Base-by-base conservation (phyloP, 2,797 vertebrate genomes). In the Microhierax caerulescens region DNA sequence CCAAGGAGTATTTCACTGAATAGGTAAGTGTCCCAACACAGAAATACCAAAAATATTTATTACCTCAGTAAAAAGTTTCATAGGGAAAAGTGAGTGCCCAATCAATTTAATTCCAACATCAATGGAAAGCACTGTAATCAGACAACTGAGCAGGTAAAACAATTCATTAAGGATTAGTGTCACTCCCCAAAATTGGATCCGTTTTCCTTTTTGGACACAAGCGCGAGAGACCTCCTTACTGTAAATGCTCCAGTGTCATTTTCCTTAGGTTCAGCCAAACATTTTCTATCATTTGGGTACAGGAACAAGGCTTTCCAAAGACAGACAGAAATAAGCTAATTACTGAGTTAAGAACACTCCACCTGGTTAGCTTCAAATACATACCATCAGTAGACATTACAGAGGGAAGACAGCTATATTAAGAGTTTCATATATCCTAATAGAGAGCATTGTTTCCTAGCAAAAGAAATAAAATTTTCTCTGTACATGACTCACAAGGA, bases 21-120 rank as follows among this genome's bases (percentile, higher is more conserved):
- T 16, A 61, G 7, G 7, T 47, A 45, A 70, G 36, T 19, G 24
- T 43, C 56, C 15, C 43, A 81, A 63, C 23, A 48, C 0, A 41
- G 43, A 77, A 85, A 81, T 16, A 41, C 6, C 20, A 48, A 50
- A 65, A 72, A 30, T 50, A 81, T 14, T 34, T 82, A 50, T 50
- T 32, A 45, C 16, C 27, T 53, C 20, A 57, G 53, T 61, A 67
- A 60, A 67, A 6, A 1, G 2, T 50, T 60, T 51, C 8, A 70
- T n/a, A 56, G 0, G 1, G 30, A 28, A 59, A 72, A 67, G 12
- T 1, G 3, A 77, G 15, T 24, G 7, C 16, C 25, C n/a, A 65
- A 65, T 50, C 22, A 50, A 60, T 70, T 72, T 2, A 28, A 72
- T 28, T 60, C 25, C n/a, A 45, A 34, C 25, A 76, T 56, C 41